phyloP scores from a whole-genome alignment of 1,140 invertebrate species.

The Medauroidea extradentata region DNA sequence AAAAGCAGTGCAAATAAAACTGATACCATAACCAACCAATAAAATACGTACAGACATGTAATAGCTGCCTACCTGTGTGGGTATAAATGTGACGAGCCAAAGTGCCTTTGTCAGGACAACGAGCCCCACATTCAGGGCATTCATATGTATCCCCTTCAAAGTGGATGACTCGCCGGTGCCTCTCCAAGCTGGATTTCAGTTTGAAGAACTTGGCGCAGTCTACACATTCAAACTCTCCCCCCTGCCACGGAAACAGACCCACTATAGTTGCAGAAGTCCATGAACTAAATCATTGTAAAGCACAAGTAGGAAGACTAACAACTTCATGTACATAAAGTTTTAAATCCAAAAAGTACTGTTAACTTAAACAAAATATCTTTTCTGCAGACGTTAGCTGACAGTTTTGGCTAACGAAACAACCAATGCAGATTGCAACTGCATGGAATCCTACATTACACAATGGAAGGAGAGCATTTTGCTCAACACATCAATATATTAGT shows the following conservation, averaged over 20 bases:
- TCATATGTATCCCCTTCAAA: slow-evolving; percentile 40
- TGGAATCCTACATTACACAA: too few species aligned
- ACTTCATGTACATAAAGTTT: not conserved
- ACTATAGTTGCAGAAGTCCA: too few species aligned
- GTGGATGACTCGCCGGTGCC: slow-evolving; percentile 47
- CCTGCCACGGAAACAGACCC: slow-evolving; percentile 36
- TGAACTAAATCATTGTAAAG: too few species aligned
- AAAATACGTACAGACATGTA: not conserved
- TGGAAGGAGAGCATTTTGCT: too few species aligned
- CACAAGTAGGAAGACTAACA: too few species aligned
- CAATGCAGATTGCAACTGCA: too few species aligned
- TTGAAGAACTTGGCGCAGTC: slow-evolving; percentile 54
- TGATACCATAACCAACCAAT: slow-evolving; percentile 12
- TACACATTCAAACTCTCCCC: slow-evolving; percentile 46
- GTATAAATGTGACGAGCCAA: slow-evolving; percentile 51
- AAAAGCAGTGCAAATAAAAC: too few species aligned
- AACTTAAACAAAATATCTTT: not conserved
- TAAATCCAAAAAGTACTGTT: not conserved
- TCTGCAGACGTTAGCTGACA: not conserved
- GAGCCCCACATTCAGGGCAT: slow-evolving; percentile 47
- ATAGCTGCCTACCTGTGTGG: slow-evolving; percentile 29
- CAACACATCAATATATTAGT: too few species aligned
- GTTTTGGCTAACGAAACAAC: too few species aligned
- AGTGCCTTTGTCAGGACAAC: slow-evolving; percentile 48
- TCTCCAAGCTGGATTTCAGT: slow-evolving; percentile 45